Percentiles rank a stretch among this genome's conserved stretches.
Evolutionary conservation across 2,113 vertebrate genomes (phyloP).

Genomic region (Coptodon rendalli): DNA sequence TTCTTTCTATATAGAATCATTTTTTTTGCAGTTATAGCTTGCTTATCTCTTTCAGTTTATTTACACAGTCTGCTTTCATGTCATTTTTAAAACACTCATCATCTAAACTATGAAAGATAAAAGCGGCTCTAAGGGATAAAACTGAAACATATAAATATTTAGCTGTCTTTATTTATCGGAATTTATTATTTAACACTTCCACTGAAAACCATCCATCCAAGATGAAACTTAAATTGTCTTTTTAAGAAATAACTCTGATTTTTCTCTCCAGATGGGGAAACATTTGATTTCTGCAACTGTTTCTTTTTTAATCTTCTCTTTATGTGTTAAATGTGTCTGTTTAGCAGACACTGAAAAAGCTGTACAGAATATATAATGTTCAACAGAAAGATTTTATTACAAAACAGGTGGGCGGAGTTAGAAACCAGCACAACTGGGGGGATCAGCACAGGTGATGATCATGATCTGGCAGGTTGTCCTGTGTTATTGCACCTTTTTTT

Average conservation of each 20-base stretch:
- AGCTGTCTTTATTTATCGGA: neutral
- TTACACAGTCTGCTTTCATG: neutral
- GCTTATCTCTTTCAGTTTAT: neutral
- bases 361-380: neutral
- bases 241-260: accelerated
- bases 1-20: neutral
- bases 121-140: neutral
- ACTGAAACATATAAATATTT: neutral
- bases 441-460: too few species aligned
- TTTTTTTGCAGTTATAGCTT: neutral
- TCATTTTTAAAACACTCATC: neutral
- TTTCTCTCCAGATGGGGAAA: neutral
- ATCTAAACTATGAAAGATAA: neutral
- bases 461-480: too few species aligned
- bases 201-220: neutral
- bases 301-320: neutral
- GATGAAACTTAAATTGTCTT: neutral
- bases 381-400: neutral
- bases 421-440: neutral
- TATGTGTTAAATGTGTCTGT: neutral
- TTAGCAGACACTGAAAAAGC: neutral
- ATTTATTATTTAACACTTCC: neutral
- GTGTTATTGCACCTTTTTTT: neutral
- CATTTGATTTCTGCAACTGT: neutral
- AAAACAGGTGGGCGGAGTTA: neutral